These are phyloP conservation scores for Serrognathus titanus DNA, from an alignment of 2,888 invertebrate genomes.

Conservation along the genomic window DNA sequence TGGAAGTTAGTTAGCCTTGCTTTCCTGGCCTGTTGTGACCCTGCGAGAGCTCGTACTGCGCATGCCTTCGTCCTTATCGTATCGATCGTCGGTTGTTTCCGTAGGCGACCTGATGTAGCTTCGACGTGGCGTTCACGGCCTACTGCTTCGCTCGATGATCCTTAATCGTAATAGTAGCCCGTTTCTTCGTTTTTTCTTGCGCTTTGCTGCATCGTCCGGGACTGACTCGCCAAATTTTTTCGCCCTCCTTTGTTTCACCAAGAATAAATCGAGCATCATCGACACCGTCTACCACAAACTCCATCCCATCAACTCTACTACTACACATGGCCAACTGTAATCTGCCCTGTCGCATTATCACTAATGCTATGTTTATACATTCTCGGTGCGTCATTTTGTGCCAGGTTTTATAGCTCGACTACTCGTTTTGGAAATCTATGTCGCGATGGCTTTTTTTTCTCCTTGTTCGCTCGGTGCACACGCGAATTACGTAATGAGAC, in stretches of 20 bases:
- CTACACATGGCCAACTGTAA: constrained; percentile 18
- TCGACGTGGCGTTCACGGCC: neutral
- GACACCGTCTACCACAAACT: neutral
- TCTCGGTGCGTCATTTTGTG: constrained; percentile 26
- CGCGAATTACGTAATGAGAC: no score
- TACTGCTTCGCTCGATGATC: neutral
- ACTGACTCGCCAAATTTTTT: no score
- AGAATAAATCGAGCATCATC: neutral
- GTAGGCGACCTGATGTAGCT: constrained; percentile 23
- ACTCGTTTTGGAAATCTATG: constrained; percentile 7
- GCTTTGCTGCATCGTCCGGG: neutral
- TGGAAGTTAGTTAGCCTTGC: constrained; percentile 10
- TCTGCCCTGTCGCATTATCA: constrained; percentile 14
- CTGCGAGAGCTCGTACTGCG: constrained; percentile 13
- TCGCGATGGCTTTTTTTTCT: neutral
- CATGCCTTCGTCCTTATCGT: constrained; percentile 27
- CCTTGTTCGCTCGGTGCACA: no score
- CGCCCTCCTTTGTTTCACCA: no score
- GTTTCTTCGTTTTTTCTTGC: neutral
- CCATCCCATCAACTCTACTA: constrained; percentile 2
- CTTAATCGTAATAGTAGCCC: neutral
- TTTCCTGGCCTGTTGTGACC: constrained; percentile 27
- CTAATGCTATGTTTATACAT: constrained; percentile 26
- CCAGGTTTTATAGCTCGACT: constrained; percentile 2
- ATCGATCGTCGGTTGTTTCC: constrained; percentile 32